phyloP scores from a whole-genome alignment of 1,140 invertebrate genomes.

The Cydia splendana region DNA sequence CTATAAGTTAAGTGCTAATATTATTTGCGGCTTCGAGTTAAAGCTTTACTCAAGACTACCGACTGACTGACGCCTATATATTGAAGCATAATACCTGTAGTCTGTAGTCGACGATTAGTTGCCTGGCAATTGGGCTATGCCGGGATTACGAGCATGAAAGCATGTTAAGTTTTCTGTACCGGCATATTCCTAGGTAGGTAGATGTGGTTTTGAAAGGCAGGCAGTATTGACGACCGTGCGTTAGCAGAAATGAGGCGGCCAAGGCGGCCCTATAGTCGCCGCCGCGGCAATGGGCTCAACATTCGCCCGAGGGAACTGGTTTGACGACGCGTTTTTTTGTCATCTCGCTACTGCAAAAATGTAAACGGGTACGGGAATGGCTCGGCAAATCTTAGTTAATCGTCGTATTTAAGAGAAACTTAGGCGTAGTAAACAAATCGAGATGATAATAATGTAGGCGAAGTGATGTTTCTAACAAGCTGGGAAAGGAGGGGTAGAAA shows the following conservation, averaged over 20 bases:
- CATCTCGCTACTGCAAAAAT: slow-evolving; percentile 42
- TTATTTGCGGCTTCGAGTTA: slow-evolving; percentile 14
- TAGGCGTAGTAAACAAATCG: slow-evolving; percentile 1
- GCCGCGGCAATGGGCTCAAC: slow-evolving; percentile 28
- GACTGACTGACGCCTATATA: not conserved
- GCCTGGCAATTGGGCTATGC: not conserved
- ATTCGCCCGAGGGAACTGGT: slow-evolving; percentile 64
- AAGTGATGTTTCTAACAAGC: slow-evolving; percentile 45
- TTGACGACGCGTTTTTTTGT: slow-evolving; percentile 54
- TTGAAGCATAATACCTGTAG: not conserved
- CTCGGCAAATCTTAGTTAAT: slow-evolving; percentile 19
- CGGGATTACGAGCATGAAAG: not conserved
- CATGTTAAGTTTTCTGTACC: not conserved
- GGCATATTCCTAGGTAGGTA: not conserved
- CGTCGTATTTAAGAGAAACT: slow-evolving; percentile 40
- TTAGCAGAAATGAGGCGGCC: slow-evolving; percentile 13
- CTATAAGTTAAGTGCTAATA: slow-evolving; percentile 17
- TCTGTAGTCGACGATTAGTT: not conserved
- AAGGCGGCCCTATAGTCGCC: slow-evolving; percentile 1
- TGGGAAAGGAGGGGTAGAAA: slow-evolving; percentile 56
- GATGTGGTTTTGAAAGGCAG: not conserved
- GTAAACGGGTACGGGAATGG: slow-evolving; percentile 16
- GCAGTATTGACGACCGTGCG: slow-evolving; percentile 8
- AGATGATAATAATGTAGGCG: slow-evolving; percentile 32
- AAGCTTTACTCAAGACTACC: not conserved